Base-by-base conservation (phyloP, 2,888 invertebrate species). In the Vannuccia rotundouncinata region DNA sequence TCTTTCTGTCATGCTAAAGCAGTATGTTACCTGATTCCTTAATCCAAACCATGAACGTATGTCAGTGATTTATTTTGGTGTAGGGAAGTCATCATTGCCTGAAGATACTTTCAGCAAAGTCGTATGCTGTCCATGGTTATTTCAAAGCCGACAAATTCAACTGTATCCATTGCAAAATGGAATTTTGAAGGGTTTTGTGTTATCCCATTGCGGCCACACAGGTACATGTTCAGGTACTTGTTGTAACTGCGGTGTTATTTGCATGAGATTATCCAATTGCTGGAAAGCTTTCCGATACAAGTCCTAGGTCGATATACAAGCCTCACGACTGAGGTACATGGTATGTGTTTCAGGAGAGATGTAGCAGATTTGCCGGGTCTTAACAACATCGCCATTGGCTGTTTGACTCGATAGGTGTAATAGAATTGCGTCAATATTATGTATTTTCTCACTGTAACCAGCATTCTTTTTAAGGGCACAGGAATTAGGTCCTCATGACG, bases 11-110 rank as follows among this genome's bases (percentile, higher is more conserved):
- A 80, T 82, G 60, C 80, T 82, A 78, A 84, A 83, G 0, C 83
- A 80, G 60, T 83, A 84, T 0, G 82, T 82, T 0, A 83, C 83
- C 80, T 83, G 83, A 79, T 83, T 84, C 5, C 84, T 76, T 25
- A 84, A 82, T 0, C 83, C 83, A 79, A 84, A 84, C 75, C 75
- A 75, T 5, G 30, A 31, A 13, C 75, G 13, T 2, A 75, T 75
- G 22, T 75, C 75, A 28, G 75, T 75, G 75, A 75, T 29, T 13
- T 13, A 31, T 31, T 31, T 75, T 75, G 30, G 30, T 75, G 75
- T 75, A n/a, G 75, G 75, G 29, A 74, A 78, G 78, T 74, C 59
- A 22, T 78, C 30, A 28, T 84, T 0, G 84, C 83, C 25, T 81
- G 45, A 1, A 83, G 17, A 74, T 82, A 83, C 73, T 78, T 73